Evolutionary conservation across 2,888 invertebrate species (phyloP), one percentile per base, ranked within the genome.

Genomic region (Sinopyrophorus schimmeli): DNA sequence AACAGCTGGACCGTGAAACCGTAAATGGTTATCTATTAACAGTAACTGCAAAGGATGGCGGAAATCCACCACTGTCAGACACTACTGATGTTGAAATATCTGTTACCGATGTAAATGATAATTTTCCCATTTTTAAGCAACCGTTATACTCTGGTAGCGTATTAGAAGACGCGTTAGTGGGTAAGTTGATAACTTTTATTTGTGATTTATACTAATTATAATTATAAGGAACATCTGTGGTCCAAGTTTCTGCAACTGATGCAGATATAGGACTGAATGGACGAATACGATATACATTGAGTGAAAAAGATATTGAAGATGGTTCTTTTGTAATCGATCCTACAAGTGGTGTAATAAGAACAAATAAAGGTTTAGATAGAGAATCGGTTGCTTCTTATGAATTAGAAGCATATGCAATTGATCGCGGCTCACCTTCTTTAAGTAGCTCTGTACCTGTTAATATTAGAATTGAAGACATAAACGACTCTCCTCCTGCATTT

Each of bases 71-170:
- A 0, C 75, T 94, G 9, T 89, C 91, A 1, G 96, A 97, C 66
- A 94, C 93, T 0, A 96, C 97, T 0, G 94, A 95, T 64, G 89
- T 99, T 0, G 95, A 97, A 71, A 92, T 99, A 59, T 87, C 91
- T 0, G 87, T 99, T 0, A 88, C 89, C 0, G 99, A 99, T 69
- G 92, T 96, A 0, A 99, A 99, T 68, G 98, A 99, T 68, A 95
- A 96, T 68, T 83, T 89, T 3, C 97, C 97, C 0, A 78, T 82
- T 1, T 97, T 97, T 72, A 87, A 87, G 59, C 86, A 87, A 52
- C 81, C 86, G 0, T 77, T 87, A 2, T 95, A 95, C 64, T 84
- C 86, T 10, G 88, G 91, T 0, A 86, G 83, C 3, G 87, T 95
- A 12, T 80, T 87, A 47, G 95, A 95, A 72, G 94, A 95, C 68